Evolutionary conservation across 2,113 vertebrate species (phyloP).

Genomic region (Notiomystis cincta): DNA sequence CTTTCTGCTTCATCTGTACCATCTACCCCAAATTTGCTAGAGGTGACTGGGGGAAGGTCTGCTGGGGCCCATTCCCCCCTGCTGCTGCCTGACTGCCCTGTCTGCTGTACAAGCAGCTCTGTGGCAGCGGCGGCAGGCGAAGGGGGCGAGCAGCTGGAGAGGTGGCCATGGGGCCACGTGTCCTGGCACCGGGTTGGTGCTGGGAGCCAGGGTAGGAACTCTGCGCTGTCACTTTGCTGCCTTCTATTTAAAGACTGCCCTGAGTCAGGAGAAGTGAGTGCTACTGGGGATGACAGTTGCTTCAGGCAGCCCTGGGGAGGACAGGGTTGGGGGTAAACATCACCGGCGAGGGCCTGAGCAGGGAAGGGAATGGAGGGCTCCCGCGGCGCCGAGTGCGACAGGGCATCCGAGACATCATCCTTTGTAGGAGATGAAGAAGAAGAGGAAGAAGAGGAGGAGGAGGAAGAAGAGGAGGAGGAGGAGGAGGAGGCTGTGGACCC

Average conservation of each 20-base stretch:
- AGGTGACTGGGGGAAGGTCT: not conserved
- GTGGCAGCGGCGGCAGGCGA: accelerated
- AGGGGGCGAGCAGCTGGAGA: not conserved
- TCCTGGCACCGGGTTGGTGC: not conserved
- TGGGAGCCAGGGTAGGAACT: slow-evolving; percentile 48
- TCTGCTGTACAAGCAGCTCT: accelerated
- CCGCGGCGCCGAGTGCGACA: slow-evolving; percentile 54
- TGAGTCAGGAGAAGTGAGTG: slow-evolving; percentile 80
- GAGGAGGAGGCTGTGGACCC: slow-evolving; percentile 57
- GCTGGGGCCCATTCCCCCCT: not conserved
- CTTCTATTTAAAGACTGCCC: slow-evolving; percentile 89
- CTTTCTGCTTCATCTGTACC: not conserved
- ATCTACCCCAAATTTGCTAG: not conserved
- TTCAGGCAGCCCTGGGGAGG: slow-evolving; percentile 60
- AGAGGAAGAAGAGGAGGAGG: not conserved
- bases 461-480: not conserved
- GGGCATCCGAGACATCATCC: slow-evolving; percentile 67
- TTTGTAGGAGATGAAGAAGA: slow-evolving; percentile 65
- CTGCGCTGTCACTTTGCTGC: slow-evolving; percentile 37
- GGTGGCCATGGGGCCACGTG: not conserved
- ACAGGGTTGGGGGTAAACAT: slow-evolving; percentile 61
- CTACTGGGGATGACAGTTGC: slow-evolving; percentile 66
- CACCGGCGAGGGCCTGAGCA: slow-evolving; percentile 14
- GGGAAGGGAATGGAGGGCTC: slow-evolving; percentile 53
- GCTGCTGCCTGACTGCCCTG: not conserved